phyloP scores from a whole-genome alignment of 2,113 vertebrate species.

The Seriola rivoliana region DNA sequence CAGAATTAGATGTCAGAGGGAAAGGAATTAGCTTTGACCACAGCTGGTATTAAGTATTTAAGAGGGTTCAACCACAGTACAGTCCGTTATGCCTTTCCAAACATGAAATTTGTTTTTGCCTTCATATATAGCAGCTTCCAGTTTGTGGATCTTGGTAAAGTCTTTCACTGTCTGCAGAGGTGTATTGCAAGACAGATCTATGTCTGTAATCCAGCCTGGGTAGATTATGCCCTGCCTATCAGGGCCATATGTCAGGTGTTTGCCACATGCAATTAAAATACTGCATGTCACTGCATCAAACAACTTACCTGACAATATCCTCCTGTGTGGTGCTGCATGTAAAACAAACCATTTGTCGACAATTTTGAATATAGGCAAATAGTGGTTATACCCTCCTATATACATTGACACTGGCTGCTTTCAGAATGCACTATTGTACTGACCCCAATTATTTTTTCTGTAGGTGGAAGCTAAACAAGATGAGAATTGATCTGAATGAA shows the following conservation, averaged over 20 bases:
- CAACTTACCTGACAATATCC: neutral
- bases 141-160: neutral
- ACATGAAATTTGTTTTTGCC: neutral
- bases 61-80: constrained; percentile 14
- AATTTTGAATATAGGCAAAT: neutral
- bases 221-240: neutral
- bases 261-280: neutral
- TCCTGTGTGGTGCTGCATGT: neutral
- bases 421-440: neutral
- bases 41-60: constrained; percentile 15
- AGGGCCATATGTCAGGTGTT: neutral
- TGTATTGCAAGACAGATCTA: neutral
- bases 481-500: constrained; percentile 85
- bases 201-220: neutral
- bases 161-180: neutral
- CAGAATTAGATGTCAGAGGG: constrained; percentile 55
- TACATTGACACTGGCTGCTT: neutral
- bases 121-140: neutral
- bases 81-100: constrained; percentile 13
- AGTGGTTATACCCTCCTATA: neutral
- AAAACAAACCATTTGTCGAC: neutral
- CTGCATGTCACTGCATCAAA: neutral
- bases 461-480: constrained; percentile 92
- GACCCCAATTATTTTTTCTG: constrained; percentile 16
- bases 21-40: constrained; percentile 52